A percentile compares a stretch with the other conserved stretches of the same genome.
These are phyloP conservation scores for Xiphorhynchus erythropygius DNA, from an alignment of 2,797 vertebrate species.

Conservation along the genomic window DNA sequence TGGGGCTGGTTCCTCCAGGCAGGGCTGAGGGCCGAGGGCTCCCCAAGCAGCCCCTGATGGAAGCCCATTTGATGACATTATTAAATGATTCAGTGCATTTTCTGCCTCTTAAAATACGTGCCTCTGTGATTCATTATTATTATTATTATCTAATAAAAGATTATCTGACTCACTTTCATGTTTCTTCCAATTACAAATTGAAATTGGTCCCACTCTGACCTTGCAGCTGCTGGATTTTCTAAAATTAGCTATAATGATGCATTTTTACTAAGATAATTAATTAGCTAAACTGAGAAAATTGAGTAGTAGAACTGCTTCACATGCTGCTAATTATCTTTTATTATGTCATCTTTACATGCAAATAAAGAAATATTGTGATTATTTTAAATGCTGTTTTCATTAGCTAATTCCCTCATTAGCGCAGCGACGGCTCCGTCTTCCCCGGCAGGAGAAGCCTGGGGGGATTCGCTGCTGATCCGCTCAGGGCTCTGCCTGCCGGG, in stretches of 20 bases:
- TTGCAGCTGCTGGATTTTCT: slow-evolving; percentile 77
- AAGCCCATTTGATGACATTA: neutral
- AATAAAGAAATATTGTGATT: slow-evolving; percentile 82
- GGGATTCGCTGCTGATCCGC: neutral
- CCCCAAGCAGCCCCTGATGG: neutral
- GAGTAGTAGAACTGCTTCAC: slow-evolving; percentile 77
- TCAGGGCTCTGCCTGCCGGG: neutral
- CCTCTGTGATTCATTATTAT: slow-evolving; percentile 51
- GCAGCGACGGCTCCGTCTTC: neutral
- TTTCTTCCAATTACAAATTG: slow-evolving; percentile 67
- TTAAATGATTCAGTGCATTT: slow-evolving; percentile 26
- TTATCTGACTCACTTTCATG: slow-evolving; percentile 72
- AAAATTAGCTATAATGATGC: slow-evolving; percentile 79
- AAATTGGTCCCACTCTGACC: slow-evolving; percentile 75
- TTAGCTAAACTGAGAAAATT: slow-evolving; percentile 81
- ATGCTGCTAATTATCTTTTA: slow-evolving; percentile 81
- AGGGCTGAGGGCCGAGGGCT: neutral
- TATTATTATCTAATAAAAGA: slow-evolving; percentile 69
- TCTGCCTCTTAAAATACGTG: slow-evolving; percentile 28
- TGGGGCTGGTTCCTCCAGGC: neutral
- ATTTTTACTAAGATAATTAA: slow-evolving; percentile 82
- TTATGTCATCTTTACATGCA: slow-evolving; percentile 79
- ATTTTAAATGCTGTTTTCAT: slow-evolving; percentile 78
- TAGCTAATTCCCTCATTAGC: slow-evolving; percentile 71
- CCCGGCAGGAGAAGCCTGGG: neutral